Percentiles rank a stretch among this genome's conserved stretches.
phyloP scores from a whole-genome alignment of 2,797 vertebrate genomes.

The Danionella dracula region DNA sequence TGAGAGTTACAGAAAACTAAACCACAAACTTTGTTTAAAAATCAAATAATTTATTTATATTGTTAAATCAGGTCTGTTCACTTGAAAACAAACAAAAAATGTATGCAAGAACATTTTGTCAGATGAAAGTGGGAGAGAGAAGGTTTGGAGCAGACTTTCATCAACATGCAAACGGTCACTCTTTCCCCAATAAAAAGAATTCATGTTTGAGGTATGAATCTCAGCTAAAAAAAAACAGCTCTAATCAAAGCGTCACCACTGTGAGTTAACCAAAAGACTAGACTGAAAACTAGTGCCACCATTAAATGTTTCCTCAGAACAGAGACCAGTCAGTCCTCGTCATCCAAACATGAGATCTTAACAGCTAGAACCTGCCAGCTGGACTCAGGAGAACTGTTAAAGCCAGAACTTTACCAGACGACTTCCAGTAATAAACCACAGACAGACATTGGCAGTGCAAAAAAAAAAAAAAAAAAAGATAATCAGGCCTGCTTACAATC shows the following conservation, averaged over 20 bases:
- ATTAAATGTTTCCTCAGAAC: constrained; percentile 1
- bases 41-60: constrained; percentile 84
- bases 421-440: constrained; percentile 8
- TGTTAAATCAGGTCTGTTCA: constrained; percentile 62
- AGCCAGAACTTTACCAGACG: not conserved
- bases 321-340: constrained; percentile 22
- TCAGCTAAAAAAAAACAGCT: constrained; percentile 21
- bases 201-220: constrained; percentile 25
- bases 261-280: constrained; percentile 15
- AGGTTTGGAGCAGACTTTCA: constrained; percentile 48
- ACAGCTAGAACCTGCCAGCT: constrained; percentile 51
- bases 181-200: constrained; percentile 17
- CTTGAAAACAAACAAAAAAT: constrained; percentile 73
- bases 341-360: constrained; percentile 1
- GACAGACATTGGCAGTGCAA: constrained; percentile 29
- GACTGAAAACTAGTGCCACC: constrained; percentile 1
- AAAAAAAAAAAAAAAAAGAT: no score
- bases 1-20: constrained; percentile 1
- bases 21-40: constrained; percentile 42
- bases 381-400: constrained; percentile 22
- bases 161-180: constrained; percentile 37
- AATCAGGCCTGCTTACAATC: constrained; percentile 6
- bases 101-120: constrained; percentile 68
- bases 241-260: constrained; percentile 20
- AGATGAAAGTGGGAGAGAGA: constrained; percentile 61